These are phyloP conservation scores for Mandrillus leucophaeus DNA, from an alignment of 2,113 vertebrate species.

Conservation along the genomic window DNA sequence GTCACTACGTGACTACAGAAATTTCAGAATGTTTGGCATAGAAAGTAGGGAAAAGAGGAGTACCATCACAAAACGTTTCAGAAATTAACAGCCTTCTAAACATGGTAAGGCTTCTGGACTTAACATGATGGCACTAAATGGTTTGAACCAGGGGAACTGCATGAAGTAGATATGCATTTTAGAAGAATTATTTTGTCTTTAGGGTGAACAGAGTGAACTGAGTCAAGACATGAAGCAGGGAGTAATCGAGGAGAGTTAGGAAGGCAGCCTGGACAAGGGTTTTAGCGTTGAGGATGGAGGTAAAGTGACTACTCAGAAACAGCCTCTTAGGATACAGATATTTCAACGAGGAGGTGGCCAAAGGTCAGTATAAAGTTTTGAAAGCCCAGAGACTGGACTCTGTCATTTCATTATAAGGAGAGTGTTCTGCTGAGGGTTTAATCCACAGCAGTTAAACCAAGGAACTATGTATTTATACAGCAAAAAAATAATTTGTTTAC, in stretches of 20 bases:
- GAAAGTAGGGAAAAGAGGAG: background rate
- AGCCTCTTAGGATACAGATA: background rate
- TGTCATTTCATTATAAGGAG: background rate
- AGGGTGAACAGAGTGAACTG: background rate
- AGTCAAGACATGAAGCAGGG: background rate
- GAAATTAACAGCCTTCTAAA: slow-evolving; percentile 30
- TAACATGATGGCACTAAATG: background rate
- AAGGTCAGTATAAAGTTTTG: background rate
- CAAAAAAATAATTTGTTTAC: slow-evolving; percentile 9
- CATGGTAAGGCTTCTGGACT: background rate
- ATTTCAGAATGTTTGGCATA: background rate
- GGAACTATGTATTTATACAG: background rate
- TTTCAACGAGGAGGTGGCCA: background rate
- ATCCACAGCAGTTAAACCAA: background rate
- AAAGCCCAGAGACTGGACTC: background rate
- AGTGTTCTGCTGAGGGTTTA: background rate
- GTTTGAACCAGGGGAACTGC: background rate
- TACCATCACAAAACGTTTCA: background rate
- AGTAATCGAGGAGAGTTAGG: background rate
- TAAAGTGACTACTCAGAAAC: background rate
- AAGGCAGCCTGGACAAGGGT: background rate
- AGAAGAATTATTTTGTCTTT: background rate
- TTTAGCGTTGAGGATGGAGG: background rate
- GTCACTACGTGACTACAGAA: background rate
- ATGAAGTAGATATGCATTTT: background rate